Evolutionary conservation across 2,888 invertebrate species (phyloP), one percentile per base, ranked within the genome.

Genomic region (Tachina grossa): DNA sequence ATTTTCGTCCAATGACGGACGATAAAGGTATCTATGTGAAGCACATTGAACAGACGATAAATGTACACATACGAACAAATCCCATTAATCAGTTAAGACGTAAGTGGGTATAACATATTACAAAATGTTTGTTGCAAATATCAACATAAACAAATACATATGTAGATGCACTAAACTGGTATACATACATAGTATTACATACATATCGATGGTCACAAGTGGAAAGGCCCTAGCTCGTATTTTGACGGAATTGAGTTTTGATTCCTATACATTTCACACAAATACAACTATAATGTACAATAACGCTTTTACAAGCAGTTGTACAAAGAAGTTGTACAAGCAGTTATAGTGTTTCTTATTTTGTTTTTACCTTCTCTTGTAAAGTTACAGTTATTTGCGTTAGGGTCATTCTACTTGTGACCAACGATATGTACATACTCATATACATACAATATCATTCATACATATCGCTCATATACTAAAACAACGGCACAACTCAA

Each of bases 31-130:
- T 97, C 81, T 97, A 96, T 90, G 97, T 96, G 49, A 95, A 96
- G 78, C 97, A 97, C 92, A 95, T 97, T 88, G 97, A 97, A 92
- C 97, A 97, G 92, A 95, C 96, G 19, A 96, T 97, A 85, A 96
- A 96, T 74, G 96, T 97, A 16, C 96, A 95, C 89, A 96, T 97
- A 88, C 94, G 96, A 89, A 97, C 97, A 91, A 96, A 96, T 91
- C 92, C 93, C 87, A 92, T 92, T 88, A 92, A 93, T 89, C 93
- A 93, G 86, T 87, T 93, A 55, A 93, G 92, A 89, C 91, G 93
- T 93, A 91, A 92, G 92, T 31, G 5, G 31, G 31, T 91, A 87
- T 61, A 22, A 45, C 1, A 69, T 61, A 49, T 68, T 59, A 51
- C 43, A 78, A 65, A 63, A 47, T 11, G n/a, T 10, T n/a, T 47